Evolutionary conservation across 2,888 invertebrate genomes (phyloP).

Genomic region (Lucinisca nassula): DNA sequence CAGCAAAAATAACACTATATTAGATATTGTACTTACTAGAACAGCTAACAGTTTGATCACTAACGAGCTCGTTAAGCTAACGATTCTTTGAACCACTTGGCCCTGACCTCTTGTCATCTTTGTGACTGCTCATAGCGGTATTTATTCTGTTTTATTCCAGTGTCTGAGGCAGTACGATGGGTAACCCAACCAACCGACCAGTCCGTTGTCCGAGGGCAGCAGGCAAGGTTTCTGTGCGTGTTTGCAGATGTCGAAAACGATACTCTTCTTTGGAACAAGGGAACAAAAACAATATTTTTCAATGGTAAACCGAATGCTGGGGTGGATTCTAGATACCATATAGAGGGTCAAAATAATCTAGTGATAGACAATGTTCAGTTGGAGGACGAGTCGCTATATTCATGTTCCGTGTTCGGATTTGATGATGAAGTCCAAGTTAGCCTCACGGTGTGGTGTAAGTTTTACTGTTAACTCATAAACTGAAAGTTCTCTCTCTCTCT

Average conservation of each 20-base stretch:
- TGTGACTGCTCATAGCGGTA: too few species aligned
- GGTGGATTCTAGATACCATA: conserved; percentile 51
- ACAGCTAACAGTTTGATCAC: too few species aligned
- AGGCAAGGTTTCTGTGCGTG: conserved; percentile 64
- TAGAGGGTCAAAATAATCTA: conserved; percentile 69
- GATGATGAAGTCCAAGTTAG: conserved; percentile 67
- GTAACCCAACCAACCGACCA: conserved; percentile 43
- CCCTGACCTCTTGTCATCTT: too few species aligned
- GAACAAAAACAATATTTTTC: conserved; percentile 63
- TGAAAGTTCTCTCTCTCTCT: too few species aligned
- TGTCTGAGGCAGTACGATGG: conserved; percentile 24
- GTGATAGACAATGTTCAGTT: conserved; percentile 68
- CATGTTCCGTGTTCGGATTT: conserved; percentile 70
- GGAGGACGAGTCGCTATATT: conserved; percentile 71
- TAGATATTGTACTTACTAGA: too few species aligned
- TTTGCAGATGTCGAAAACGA: neutral
- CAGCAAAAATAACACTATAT: too few species aligned
- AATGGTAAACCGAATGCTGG: conserved; percentile 45
- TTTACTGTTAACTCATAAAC: too few species aligned
- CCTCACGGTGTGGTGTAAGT: conserved; percentile 75
- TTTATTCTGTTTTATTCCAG: too few species aligned
- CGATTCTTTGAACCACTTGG: too few species aligned
- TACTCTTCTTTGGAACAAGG: conserved; percentile 66
- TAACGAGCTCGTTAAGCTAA: too few species aligned
- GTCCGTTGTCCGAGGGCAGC: conserved; percentile 59